Evolutionary conservation across 2,888 invertebrate genomes (phyloP).

Genomic region (Seira musarum): DNA sequence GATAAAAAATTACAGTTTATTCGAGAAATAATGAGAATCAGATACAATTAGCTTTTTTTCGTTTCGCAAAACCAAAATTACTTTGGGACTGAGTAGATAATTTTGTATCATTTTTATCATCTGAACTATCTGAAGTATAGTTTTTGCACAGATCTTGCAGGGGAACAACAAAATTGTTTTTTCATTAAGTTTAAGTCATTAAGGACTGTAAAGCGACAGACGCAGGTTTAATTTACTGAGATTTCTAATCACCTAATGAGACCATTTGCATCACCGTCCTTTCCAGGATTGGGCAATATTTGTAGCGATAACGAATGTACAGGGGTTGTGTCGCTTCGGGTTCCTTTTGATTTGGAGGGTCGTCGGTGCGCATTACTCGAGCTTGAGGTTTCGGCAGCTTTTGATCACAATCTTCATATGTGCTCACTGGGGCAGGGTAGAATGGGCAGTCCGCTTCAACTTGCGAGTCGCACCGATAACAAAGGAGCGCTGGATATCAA

Average conservation of each 20-base stretch:
- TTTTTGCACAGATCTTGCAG: too few species aligned
- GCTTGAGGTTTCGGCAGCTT: too few species aligned
- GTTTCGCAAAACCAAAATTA: too few species aligned
- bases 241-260: background rate
- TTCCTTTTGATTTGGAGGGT: too few species aligned
- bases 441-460: constrained; percentile 7
- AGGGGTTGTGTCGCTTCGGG: background rate
- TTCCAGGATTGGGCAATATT: constrained; percentile 16
- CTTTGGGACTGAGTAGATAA: too few species aligned
- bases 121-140: too few species aligned
- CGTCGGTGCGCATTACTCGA: too few species aligned
- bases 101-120: too few species aligned
- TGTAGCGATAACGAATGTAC: constrained; percentile 26
- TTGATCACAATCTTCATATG: constrained; percentile 22
- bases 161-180: too few species aligned
- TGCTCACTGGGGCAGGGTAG: constrained; percentile 23
- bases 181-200: too few species aligned
- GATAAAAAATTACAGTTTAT: background rate
- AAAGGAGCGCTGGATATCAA: constrained; percentile 14
- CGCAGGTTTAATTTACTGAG: background rate
- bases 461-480: constrained; percentile 26
- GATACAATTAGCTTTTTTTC: background rate
- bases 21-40: background rate
- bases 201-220: too few species aligned
- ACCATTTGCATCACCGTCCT: constrained; percentile 7